These are phyloP conservation scores for Ormyrus pomaceus DNA, from an alignment of 2,888 invertebrate species.

Conservation along the genomic window DNA sequence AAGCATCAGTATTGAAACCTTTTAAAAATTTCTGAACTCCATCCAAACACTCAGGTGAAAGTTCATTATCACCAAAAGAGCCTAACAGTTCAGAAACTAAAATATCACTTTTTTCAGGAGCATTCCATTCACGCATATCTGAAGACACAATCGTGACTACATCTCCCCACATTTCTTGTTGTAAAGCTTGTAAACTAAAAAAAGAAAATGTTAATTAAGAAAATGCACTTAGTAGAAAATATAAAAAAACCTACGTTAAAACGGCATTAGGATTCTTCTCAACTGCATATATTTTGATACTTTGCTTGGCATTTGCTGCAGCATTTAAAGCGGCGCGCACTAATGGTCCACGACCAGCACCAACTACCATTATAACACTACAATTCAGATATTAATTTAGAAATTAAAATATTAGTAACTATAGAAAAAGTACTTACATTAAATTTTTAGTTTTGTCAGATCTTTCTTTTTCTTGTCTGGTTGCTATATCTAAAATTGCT, in stretches of 20 bases:
- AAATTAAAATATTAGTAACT: conserved; percentile 30
- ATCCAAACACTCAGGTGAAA: conserved; percentile 98
- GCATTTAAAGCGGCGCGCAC: conserved; percentile 94
- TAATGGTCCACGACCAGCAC: conserved; percentile 96
- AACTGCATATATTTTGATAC: conserved; percentile 92
- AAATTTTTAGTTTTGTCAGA: not conserved
- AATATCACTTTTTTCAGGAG: conserved; percentile 94
- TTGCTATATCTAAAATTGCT: conserved; percentile 81
- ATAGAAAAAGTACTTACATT: conserved; percentile 33
- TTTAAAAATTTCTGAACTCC: conserved; percentile 92
- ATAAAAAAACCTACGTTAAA: conserved; percentile 78
- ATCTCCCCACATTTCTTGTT: conserved; percentile 86
- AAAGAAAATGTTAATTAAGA: not conserved
- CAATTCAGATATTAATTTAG: conserved; percentile 44
- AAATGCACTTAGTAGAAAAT: not conserved
- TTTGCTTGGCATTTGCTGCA: conserved; percentile 81
- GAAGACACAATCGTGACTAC: conserved; percentile 87
- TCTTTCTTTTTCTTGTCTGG: conserved; percentile 70
- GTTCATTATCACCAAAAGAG: conserved; percentile 99
- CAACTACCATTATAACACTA: conserved; percentile 89
- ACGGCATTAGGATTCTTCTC: conserved; percentile 99
- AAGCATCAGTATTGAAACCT: conserved; percentile 70
- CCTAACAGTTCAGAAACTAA: conserved; percentile 96
- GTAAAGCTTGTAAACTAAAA: conserved; percentile 81
- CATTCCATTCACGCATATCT: conserved; percentile 90